phyloP scores from a whole-genome alignment of 1,140 invertebrate genomes.

The Epicauta chinensis region DNA sequence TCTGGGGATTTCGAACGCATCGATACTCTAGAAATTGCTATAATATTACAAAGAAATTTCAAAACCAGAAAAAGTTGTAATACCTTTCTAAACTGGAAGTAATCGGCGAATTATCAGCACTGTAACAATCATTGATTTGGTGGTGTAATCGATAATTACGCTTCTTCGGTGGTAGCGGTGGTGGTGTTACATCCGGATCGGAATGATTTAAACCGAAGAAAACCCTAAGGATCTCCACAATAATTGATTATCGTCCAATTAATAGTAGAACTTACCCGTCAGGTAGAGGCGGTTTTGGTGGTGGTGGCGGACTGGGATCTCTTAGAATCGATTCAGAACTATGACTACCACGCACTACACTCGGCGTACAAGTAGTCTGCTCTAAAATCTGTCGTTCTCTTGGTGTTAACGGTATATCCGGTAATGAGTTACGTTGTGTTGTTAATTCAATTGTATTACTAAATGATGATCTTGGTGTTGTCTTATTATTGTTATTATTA shows the following conservation, averaged over 20 bases:
- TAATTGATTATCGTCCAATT: background rate
- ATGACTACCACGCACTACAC: slow-evolving; percentile 58
- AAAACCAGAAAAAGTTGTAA: slow-evolving; percentile 4
- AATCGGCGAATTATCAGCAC: slow-evolving; percentile 45
- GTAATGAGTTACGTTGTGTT: slow-evolving; percentile 59
- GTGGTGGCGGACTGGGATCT: slow-evolving; percentile 52
- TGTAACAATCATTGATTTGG: slow-evolving; percentile 46
- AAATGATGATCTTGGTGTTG: slow-evolving; percentile 36
- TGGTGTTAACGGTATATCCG: slow-evolving; percentile 77
- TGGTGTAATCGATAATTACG: slow-evolving; percentile 47
- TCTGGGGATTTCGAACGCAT: slow-evolving; percentile 58
- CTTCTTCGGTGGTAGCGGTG: slow-evolving; percentile 71
- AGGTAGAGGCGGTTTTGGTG: slow-evolving; percentile 83
- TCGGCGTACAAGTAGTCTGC: slow-evolving; percentile 46
- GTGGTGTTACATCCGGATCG: slow-evolving; percentile 46
- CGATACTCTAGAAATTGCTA: slow-evolving; percentile 48
- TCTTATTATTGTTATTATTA: slow-evolving; percentile 39
- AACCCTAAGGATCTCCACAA: background rate
- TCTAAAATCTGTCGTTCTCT: slow-evolving; percentile 64
- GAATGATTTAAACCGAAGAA: slow-evolving; percentile 25
- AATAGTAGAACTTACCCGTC: slow-evolving; percentile 52
- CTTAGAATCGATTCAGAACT: slow-evolving; percentile 61
- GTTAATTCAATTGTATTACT: slow-evolving; percentile 34
- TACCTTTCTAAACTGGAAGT: slow-evolving; percentile 53
- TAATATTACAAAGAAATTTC: slow-evolving; percentile 11